phyloP scores from a whole-genome alignment of 1,140 invertebrate genomes.

The Propsilocerus akamusi region DNA sequence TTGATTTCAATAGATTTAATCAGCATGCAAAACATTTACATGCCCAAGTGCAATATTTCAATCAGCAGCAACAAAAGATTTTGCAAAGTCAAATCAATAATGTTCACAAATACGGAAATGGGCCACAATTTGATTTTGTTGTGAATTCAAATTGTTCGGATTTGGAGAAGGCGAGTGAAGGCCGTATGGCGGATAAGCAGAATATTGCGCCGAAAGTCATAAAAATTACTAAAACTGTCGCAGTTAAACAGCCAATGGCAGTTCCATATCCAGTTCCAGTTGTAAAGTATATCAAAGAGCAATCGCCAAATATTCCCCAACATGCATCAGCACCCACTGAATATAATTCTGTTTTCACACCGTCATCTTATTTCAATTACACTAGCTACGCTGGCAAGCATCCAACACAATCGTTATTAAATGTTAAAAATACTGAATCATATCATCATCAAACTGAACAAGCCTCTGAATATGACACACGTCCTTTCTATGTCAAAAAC shows the following conservation, averaged over 20 bases:
- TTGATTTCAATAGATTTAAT: not conserved
- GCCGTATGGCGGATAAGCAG: not conserved
- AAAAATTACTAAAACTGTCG: not conserved
- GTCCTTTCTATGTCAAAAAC: not conserved
- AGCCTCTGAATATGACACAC: not conserved
- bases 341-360: not conserved
- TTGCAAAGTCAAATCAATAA: not conserved
- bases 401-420: not conserved
- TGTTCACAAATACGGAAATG: not conserved
- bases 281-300: not conserved
- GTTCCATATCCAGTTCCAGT: slow-evolving; percentile 1
- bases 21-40: not conserved
- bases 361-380: not conserved
- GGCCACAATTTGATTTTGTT: not conserved
- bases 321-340: not conserved
- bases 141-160: not conserved
- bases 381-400: not conserved
- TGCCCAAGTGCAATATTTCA: not conserved
- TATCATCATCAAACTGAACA: not conserved
- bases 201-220: slow-evolving; percentile 2
- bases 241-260: not conserved
- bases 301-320: not conserved
- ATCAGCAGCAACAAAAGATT: not conserved
- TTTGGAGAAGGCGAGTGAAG: not conserved
- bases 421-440: not conserved